Conservation (phyloP, 2,888 invertebrate species). For the Campoplex capitator region DNA sequence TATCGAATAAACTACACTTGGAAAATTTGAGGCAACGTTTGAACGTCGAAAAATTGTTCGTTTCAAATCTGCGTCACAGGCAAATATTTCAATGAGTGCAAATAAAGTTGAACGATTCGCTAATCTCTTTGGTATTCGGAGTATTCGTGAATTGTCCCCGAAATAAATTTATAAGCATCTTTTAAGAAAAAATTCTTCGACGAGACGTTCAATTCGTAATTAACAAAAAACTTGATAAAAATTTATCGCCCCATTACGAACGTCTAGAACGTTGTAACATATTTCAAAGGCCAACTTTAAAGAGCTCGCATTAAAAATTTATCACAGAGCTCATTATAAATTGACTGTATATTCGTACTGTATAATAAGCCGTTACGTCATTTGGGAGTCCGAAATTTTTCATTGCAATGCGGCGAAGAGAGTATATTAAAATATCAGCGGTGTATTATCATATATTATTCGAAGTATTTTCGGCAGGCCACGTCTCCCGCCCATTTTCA, state of each 20-base stretch:
- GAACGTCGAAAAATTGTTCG: not conserved
- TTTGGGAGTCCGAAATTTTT: conserved; percentile 21
- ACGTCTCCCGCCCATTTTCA: conserved; percentile 29
- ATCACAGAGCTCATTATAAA: conserved; percentile 21
- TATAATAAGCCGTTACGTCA: conserved; percentile 50
- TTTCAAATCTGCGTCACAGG: not conserved
- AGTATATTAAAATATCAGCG: conserved; percentile 65
- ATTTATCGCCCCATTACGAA: not conserved
- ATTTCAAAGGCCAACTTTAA: not conserved
- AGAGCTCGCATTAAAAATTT: conserved; percentile 33
- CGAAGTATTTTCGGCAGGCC: conserved; percentile 40
- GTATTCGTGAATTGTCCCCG: not conserved
- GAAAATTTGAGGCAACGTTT: not conserved
- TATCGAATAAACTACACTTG: not conserved
- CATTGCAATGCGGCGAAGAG: conserved; percentile 8
- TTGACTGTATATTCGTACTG: not conserved
- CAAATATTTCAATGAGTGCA: not conserved
- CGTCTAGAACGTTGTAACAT: not conserved
- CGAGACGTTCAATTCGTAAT: not conserved
- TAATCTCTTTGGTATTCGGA: too few relatives aligned
- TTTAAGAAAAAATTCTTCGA: not conserved
- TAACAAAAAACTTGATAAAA: not conserved
- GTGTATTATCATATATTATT: conserved; percentile 64
- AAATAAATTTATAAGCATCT: not conserved
- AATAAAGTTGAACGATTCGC: not conserved